Evolutionary conservation across 2,113 vertebrate species (phyloP).

Genomic region (Neoarius graeffei): DNA sequence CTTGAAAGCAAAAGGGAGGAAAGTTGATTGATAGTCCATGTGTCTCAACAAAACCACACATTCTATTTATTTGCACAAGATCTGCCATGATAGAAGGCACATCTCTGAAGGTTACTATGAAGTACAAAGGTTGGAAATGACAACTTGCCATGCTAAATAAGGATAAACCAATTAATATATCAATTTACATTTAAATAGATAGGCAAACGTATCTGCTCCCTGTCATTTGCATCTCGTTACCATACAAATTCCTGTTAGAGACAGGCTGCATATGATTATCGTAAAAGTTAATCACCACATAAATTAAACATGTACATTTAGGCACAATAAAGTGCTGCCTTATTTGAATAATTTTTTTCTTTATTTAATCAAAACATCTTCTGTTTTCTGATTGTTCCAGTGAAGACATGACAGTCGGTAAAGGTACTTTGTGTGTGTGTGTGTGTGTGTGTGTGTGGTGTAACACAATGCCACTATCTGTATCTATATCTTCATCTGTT

Average conservation of each 20-base stretch:
- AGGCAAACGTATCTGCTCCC: slow-evolving; percentile 67
- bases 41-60: not conserved
- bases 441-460: not conserved
- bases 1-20: slow-evolving; percentile 9
- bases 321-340: slow-evolving; percentile 49
- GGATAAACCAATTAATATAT: slow-evolving; percentile 73
- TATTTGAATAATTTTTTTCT: not conserved
- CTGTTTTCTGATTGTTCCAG: slow-evolving; percentile 2
- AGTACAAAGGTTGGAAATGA: slow-evolving; percentile 60
- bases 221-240: slow-evolving; percentile 76
- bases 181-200: slow-evolving; percentile 77
- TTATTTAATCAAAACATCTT: slow-evolving; percentile 13
- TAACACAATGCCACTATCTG: not conserved
- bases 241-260: slow-evolving; percentile 68
- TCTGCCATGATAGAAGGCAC: not conserved
- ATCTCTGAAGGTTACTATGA: slow-evolving; percentile 35
- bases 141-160: slow-evolving; percentile 67
- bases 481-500: not conserved
- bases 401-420: not conserved
- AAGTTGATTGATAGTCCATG: slow-evolving; percentile 2
- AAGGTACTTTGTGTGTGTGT: not conserved
- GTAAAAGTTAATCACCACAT: slow-evolving; percentile 65
- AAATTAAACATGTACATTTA: slow-evolving; percentile 51
- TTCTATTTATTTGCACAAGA: not conserved
- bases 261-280: slow-evolving; percentile 64